Evolutionary conservation across 1,140 invertebrate species (phyloP).

Genomic region (Drosophila bocki): DNA sequence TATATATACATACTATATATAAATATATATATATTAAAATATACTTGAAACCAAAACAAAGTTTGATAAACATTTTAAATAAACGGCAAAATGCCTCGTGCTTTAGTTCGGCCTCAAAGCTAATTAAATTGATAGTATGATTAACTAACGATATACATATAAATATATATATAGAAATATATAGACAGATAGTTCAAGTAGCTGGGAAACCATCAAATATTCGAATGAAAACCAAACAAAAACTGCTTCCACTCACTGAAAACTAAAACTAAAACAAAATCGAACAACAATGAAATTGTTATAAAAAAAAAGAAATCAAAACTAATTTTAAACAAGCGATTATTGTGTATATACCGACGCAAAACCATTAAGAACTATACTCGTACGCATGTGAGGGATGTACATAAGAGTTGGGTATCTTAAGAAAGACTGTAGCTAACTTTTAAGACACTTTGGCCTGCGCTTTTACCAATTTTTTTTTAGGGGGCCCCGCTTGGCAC

Average conservation of each 20-base stretch:
- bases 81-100: conserved; percentile 46
- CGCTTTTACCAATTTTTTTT: conserved; percentile 44
- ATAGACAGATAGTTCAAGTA: conserved; percentile 39
- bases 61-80: conserved; percentile 71
- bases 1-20: conserved; percentile 38
- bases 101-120: conserved; percentile 63
- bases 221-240: conserved; percentile 25
- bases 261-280: conserved; percentile 14
- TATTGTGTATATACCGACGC: conserved; percentile 45
- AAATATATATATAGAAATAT: conserved; percentile 21
- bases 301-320: conserved; percentile 46
- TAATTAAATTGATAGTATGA: conserved; percentile 45
- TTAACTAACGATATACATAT: conserved; percentile 24
- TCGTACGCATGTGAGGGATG: conserved; percentile 23
- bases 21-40: conserved; percentile 24
- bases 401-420: conserved; percentile 57
- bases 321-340: conserved; percentile 47
- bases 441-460: conserved; percentile 68
- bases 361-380: conserved; percentile 22
- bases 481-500: conserved; percentile 5
- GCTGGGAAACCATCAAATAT: conserved; percentile 36
- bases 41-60: conserved; percentile 28
- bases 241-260: conserved; percentile 69
- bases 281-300: conserved; percentile 69
- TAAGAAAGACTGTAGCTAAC: conserved; percentile 80